Conservation (phyloP, 2,797 vertebrate genomes). For the Falco naumanni region DNA sequence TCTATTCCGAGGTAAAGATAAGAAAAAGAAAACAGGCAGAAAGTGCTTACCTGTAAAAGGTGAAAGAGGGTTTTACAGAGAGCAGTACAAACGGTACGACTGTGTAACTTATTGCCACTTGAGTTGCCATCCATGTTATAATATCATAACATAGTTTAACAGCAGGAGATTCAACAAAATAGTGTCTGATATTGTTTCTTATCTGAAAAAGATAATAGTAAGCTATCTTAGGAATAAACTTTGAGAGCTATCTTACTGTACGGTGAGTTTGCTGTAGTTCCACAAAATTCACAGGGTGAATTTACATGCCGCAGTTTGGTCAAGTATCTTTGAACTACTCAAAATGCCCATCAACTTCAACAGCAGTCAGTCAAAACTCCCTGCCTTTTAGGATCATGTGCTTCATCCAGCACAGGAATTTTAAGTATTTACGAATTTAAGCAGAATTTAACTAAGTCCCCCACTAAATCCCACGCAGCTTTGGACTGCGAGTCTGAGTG, state of each 20-base stretch:
- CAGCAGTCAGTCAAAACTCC: background rate
- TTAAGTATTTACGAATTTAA: background rate
- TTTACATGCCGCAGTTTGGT: background rate
- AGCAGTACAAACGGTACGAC: conserved; percentile 96
- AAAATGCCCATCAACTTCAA: background rate
- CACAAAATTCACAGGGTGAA: background rate
- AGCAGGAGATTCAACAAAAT: conserved; percentile 85
- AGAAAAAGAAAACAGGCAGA: background rate
- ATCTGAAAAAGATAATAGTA: conserved; percentile 79
- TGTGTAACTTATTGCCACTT: conserved; percentile 94
- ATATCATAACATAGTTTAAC: conserved; percentile 89
- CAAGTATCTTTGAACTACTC: background rate
- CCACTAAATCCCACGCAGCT: background rate
- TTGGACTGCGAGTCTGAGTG: background rate
- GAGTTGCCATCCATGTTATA: conserved; percentile 91
- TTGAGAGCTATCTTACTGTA: background rate
- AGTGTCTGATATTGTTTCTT: conserved; percentile 89
- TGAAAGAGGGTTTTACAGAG: conserved; percentile 88
- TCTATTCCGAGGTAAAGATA: background rate
- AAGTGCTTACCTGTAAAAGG: conserved; percentile 90
- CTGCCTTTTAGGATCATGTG: background rate
- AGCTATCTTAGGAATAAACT: background rate
- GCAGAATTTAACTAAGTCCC: background rate
- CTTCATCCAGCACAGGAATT: background rate
- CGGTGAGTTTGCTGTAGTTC: background rate